Conservation (phyloP, 2,113 vertebrate species). For the Rissa tridactyla region DNA sequence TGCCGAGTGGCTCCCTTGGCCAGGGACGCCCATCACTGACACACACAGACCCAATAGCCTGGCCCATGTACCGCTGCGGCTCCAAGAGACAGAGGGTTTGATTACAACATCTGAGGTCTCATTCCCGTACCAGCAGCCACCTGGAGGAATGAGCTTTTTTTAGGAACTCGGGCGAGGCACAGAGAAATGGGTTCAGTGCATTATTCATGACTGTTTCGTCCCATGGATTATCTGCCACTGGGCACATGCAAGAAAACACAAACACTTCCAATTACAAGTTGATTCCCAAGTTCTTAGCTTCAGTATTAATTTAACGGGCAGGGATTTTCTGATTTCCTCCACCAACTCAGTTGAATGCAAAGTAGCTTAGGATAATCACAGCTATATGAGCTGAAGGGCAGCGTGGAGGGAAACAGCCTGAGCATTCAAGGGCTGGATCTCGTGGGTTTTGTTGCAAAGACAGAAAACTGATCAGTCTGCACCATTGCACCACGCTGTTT, state of each 20-base stretch:
- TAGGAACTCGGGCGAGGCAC: not conserved
- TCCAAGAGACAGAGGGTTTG: too few species aligned
- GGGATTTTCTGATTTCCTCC: not conserved
- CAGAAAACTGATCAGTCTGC: not conserved
- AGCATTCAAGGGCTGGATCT: not conserved
- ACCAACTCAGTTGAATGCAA: not conserved
- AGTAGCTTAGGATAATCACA: not conserved
- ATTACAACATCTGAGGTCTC: not conserved
- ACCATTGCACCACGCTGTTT: fast-evolving
- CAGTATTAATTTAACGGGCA: not conserved
- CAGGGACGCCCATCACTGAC: not conserved
- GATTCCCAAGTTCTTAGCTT: not conserved
- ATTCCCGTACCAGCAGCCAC: not conserved
- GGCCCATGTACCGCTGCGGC: not conserved
- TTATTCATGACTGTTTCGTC: not conserved
- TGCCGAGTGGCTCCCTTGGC: not conserved
- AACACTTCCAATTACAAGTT: not conserved
- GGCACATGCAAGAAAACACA: not conserved
- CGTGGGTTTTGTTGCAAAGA: not conserved
- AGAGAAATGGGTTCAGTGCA: not conserved
- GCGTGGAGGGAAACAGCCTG: not conserved
- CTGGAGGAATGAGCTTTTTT: not conserved
- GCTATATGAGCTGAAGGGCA: not conserved
- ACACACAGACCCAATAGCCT: not conserved
- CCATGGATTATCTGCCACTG: not conserved